These are phyloP conservation scores for Boleophthalmus pectinirostris DNA, from an alignment of 2,113 vertebrate species.

Conservation along the genomic window DNA sequence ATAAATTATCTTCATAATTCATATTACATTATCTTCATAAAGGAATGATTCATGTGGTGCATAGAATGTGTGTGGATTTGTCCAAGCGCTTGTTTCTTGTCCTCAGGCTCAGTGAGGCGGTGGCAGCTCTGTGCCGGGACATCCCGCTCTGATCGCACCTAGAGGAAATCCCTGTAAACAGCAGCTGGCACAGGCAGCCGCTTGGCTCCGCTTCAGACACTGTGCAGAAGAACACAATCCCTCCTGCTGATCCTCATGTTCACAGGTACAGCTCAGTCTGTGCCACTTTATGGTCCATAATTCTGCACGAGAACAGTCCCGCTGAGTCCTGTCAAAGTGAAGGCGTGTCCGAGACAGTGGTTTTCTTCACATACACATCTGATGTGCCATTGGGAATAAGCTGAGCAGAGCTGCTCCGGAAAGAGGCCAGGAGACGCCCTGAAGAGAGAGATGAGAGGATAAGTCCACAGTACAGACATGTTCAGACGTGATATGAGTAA, in stretches of 20 bases:
- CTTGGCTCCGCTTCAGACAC: slow-evolving; percentile 77
- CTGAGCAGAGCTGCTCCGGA: slow-evolving; percentile 79
- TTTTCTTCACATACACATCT: slow-evolving; percentile 82
- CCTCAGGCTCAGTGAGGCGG: slow-evolving; percentile 50
- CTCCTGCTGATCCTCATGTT: slow-evolving; percentile 15
- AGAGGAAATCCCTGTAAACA: slow-evolving; percentile 81
- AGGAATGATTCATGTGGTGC: slow-evolving; percentile 60
- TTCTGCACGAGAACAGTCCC: not conserved
- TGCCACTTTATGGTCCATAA: not conserved
- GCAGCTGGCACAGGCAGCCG: slow-evolving; percentile 66
- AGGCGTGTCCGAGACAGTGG: slow-evolving; percentile 55
- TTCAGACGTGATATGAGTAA: slow-evolving; percentile 30
- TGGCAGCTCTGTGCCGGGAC: slow-evolving; percentile 45
- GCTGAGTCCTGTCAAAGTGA: slow-evolving; percentile 40
- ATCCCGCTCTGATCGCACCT: slow-evolving; percentile 77
- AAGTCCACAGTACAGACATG: slow-evolving; percentile 27
- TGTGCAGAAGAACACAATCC: slow-evolving; percentile 71
- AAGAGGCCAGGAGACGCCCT: slow-evolving; percentile 84
- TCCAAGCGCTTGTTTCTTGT: slow-evolving; percentile 75
- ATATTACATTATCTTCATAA: slow-evolving; percentile 45
- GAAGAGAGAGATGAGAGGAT: slow-evolving; percentile 20
- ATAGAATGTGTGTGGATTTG: slow-evolving; percentile 75
- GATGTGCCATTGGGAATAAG: slow-evolving; percentile 80
- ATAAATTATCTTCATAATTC: slow-evolving; percentile 54
- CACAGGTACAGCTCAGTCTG: not conserved